Conservation (phyloP, 1,140 invertebrate species). For the Trachymyrmex cornetzi region DNA sequence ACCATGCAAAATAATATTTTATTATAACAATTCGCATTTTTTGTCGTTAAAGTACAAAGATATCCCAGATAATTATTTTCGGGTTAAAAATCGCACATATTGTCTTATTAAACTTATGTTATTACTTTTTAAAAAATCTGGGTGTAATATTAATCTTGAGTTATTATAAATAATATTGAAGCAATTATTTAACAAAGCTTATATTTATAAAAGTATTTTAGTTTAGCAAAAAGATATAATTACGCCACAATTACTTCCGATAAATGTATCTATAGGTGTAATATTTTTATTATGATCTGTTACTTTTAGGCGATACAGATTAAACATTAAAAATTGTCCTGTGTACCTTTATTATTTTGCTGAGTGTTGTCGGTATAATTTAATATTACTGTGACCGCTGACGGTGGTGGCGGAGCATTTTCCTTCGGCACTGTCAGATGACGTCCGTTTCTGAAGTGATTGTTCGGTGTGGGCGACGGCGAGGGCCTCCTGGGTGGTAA, state of each 20-base stretch:
- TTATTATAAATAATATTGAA: conserved; percentile 6
- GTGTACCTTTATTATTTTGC: conserved; percentile 83
- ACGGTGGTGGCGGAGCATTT: conserved; percentile 85
- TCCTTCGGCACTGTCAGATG: conserved; percentile 87
- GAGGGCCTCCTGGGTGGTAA: conserved; percentile 90
- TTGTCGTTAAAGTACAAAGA: too few relatives aligned
- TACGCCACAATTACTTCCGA: neutral
- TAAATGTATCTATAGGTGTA: neutral
- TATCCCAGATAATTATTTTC: too few relatives aligned
- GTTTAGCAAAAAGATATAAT: neutral
- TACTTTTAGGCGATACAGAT: neutral
- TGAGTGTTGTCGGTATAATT: conserved; percentile 79
- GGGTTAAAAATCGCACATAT: neutral
- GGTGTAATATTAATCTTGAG: neutral
- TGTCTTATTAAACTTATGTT: neutral
- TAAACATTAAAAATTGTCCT: neutral
- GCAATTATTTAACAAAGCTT: neutral
- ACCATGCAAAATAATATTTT: too few relatives aligned
- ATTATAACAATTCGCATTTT: too few relatives aligned
- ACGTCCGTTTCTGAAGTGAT: conserved; percentile 81
- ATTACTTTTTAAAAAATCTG: conserved; percentile 27
- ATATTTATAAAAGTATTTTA: neutral
- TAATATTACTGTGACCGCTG: conserved; percentile 80
- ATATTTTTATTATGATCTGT: neutral
- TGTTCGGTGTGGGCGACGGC: conserved; percentile 85